Percentiles rank a stretch among this genome's conserved stretches.
phyloP scores from a whole-genome alignment of 1,140 invertebrate species.

The Bombus turneri region DNA sequence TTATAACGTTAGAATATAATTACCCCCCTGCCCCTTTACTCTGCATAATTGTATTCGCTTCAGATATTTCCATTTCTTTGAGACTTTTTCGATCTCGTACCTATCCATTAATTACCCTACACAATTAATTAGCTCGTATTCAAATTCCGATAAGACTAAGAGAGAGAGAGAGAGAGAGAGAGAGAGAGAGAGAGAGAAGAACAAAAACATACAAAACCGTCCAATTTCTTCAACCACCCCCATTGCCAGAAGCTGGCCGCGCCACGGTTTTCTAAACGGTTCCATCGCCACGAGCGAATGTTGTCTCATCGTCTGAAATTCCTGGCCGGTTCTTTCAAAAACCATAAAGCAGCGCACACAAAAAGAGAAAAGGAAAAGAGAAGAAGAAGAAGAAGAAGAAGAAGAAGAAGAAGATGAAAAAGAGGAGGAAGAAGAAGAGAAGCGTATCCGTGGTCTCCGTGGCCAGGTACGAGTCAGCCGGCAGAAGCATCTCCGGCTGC shows the following conservation, averaged over 20 bases:
- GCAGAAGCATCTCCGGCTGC: slow-evolving; percentile 38
- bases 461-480: slow-evolving; percentile 34
- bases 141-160: not conserved
- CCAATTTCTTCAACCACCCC: not conserved
- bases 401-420: not conserved
- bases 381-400: not conserved
- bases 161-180: no score
- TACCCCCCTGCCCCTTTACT: no score
- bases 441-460: not conserved
- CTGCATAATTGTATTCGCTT: no score
- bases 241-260: not conserved
- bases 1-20: no score
- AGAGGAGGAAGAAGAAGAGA: not conserved
- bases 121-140: no score
- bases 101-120: no score
- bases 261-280: not conserved
- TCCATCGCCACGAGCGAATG: not conserved
- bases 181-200: no score
- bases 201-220: not conserved
- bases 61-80: no score
- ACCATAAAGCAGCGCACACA: slow-evolving; percentile 34
- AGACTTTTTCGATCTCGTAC: no score
- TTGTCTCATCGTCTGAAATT: slow-evolving; percentile 30
- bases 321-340: slow-evolving; percentile 33
- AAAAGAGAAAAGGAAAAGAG: no score